These are phyloP conservation scores for Stegastes partitus DNA, from an alignment of 2,113 vertebrate species.

Conservation along the genomic window DNA sequence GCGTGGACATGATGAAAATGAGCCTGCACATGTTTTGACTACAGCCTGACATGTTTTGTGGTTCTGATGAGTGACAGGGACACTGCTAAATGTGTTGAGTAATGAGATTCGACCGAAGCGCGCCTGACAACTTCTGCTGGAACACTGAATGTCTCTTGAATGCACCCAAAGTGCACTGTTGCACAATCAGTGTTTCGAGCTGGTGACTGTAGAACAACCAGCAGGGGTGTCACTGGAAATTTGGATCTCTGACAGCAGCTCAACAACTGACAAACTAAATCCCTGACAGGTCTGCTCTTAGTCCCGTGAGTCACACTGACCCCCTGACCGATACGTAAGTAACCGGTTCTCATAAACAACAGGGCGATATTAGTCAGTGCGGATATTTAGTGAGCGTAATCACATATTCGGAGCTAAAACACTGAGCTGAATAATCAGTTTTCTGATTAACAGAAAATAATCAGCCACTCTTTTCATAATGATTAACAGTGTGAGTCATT, in stretches of 20 bases:
- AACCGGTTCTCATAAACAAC: constrained; percentile 7
- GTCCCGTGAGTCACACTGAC: constrained; percentile 37
- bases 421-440: background rate
- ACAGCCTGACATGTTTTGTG: constrained; percentile 30
- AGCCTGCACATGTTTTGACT: constrained; percentile 29
- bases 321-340: background rate
- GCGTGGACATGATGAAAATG: constrained; percentile 4
- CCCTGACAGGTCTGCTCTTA: constrained; percentile 22
- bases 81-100: constrained; percentile 45
- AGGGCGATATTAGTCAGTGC: background rate
- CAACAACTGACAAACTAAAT: constrained; percentile 22
- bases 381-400: background rate
- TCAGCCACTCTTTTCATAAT: background rate
- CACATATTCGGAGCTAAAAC: background rate
- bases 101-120: constrained; percentile 49
- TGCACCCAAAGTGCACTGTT: background rate
- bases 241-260: constrained; percentile 22
- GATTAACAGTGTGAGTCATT: background rate
- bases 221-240: constrained; percentile 27
- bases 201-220: constrained; percentile 10
- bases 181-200: background rate
- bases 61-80: constrained; percentile 39
- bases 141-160: background rate
- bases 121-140: constrained; percentile 38
- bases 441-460: background rate